Evolutionary conservation across 2,113 vertebrate genomes (phyloP).

Genomic region (Nannospalax galili): DNA sequence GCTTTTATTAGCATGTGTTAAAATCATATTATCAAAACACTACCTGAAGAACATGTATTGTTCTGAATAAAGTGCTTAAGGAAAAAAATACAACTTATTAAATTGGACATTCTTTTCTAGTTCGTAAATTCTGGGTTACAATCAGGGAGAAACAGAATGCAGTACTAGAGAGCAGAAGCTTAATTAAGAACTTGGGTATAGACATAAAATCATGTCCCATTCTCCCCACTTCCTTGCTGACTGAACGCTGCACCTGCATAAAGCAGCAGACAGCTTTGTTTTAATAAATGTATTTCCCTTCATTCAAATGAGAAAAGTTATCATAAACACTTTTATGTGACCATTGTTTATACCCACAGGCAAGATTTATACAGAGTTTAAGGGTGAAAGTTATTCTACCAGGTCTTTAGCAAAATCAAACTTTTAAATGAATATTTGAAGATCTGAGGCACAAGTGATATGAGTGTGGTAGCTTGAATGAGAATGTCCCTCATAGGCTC

Average conservation of each 20-base stretch:
- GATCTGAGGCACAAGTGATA: too few relatives aligned
- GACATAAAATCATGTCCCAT: constrained; percentile 52
- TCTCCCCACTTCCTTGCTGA: constrained; percentile 66
- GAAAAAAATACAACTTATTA: constrained; percentile 79
- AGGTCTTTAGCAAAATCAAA: constrained; percentile 29
- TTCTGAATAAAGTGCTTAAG: constrained; percentile 84
- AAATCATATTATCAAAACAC: constrained; percentile 81
- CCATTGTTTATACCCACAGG: constrained; percentile 83
- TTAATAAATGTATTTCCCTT: constrained; percentile 81
- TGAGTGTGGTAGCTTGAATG: too few relatives aligned
- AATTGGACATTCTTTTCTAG: constrained; percentile 81
- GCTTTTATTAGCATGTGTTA: constrained; percentile 83
- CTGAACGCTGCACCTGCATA: constrained; percentile 70
- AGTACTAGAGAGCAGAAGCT: constrained; percentile 72
- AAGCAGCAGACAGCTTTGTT: constrained; percentile 73
- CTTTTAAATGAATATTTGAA: not conserved
- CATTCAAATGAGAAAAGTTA: constrained; percentile 82
- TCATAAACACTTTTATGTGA: constrained; percentile 85
- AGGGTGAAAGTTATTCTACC: constrained; percentile 80
- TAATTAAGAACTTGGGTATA: constrained; percentile 61
- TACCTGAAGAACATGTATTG: constrained; percentile 78
- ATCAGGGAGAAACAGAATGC: constrained; percentile 79
- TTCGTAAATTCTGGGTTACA: constrained; percentile 79
- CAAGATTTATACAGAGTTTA: constrained; percentile 85
- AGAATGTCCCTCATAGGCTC: too few relatives aligned